Percentiles rank a stretch among this genome's conserved stretches.
These are phyloP conservation scores for Meleagris gallopavo DNA, from an alignment of 2,113 vertebrate species.

Conservation along the genomic window DNA sequence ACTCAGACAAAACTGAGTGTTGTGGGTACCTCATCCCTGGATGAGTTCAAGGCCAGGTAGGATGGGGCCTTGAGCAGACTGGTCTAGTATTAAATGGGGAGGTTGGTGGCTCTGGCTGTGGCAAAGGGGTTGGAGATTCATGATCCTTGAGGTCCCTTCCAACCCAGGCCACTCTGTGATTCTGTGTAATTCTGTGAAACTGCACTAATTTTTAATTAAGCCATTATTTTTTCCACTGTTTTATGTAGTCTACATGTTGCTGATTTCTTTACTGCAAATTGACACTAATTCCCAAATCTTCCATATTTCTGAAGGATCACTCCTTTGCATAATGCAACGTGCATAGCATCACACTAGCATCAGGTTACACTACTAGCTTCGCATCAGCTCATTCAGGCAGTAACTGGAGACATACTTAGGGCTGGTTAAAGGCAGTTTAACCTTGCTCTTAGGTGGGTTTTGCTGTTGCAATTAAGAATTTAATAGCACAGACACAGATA, in stretches of 20 bases:
- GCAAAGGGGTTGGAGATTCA: no score
- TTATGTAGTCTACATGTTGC: neutral
- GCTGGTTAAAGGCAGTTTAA: neutral
- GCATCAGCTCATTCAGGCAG: neutral
- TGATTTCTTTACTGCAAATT: neutral
- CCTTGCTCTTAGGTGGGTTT: neutral
- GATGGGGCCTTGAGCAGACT: no score
- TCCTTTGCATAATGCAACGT: neutral
- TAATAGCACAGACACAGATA: neutral
- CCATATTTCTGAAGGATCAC: neutral
- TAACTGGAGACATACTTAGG: neutral
- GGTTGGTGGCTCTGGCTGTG: no score
- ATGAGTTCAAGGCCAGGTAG: no score
- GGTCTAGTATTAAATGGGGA: no score
- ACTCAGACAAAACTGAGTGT: neutral
- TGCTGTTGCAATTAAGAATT: neutral
- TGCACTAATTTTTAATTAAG: neutral
- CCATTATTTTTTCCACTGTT: neutral
- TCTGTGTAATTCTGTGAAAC: neutral
- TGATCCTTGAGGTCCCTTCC: no score
- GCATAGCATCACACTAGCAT: neutral
- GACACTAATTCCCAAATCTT: neutral
- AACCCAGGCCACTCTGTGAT: no score
- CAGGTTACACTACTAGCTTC: neutral
- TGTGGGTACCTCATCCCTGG: no score